A percentile compares a stretch with the other conserved stretches of the same genome.
These are phyloP conservation scores for Ophion ellenae DNA, from an alignment of 2,888 invertebrate genomes.

Conservation along the genomic window DNA sequence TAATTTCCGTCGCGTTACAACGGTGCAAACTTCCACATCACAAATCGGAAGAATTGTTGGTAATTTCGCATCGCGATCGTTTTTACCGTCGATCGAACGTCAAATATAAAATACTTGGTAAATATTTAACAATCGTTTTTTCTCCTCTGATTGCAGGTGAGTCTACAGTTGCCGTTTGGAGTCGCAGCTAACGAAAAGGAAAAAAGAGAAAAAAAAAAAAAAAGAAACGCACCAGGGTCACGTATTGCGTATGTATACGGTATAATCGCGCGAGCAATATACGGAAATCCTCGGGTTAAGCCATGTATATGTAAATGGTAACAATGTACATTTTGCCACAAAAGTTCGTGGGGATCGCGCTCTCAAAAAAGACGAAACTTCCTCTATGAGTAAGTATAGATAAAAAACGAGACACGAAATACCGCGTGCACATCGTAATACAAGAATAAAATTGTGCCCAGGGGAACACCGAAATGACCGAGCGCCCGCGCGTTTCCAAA, in stretches of 20 bases:
- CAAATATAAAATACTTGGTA: background rate
- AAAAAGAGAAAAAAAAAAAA: background rate
- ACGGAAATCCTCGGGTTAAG: conserved; percentile 13
- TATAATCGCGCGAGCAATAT: conserved; percentile 22
- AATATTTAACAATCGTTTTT: background rate
- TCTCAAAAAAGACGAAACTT: background rate
- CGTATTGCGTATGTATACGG: conserved; percentile 19
- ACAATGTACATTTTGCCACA: background rate
- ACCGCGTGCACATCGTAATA: background rate
- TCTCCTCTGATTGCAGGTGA: conserved; percentile 70
- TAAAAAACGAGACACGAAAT: background rate
- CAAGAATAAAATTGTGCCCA: background rate
- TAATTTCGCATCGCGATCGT: background rate
- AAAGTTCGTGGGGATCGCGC: conserved; percentile 4
- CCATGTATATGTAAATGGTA: conserved; percentile 12
- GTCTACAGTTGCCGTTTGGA: conserved; percentile 48
- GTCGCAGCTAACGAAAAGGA: conserved; percentile 1
- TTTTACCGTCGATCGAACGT: background rate
- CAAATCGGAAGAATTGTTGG: too few relatives aligned
- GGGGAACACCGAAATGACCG: too few relatives aligned
- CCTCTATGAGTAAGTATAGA: background rate
- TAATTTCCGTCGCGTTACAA: too few relatives aligned
- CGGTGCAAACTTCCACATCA: too few relatives aligned
- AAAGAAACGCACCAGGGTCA: background rate
- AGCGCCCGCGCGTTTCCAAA: too few relatives aligned